Conservation (phyloP, 2,888 invertebrate genomes). For the Dasysyrphus tricinctus region DNA sequence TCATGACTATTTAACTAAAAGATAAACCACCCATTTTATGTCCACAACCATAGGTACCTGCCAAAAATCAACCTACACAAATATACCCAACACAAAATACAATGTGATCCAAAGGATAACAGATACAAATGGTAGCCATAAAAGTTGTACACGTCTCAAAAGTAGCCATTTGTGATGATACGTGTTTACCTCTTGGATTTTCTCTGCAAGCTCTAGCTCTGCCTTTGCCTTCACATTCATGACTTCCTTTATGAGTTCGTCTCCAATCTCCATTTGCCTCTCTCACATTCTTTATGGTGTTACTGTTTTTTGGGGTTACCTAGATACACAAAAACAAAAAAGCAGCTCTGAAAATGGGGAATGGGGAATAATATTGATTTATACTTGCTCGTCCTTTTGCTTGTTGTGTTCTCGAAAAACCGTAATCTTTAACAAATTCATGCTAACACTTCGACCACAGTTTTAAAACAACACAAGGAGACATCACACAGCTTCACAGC, state of each 20-base stretch:
- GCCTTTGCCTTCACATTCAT: constrained; percentile 55
- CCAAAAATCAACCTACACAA: constrained; percentile 65
- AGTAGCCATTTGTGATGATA: constrained; percentile 75
- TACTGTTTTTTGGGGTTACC: constrained; percentile 30
- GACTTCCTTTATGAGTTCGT: constrained; percentile 67
- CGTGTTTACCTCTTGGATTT: constrained; percentile 74
- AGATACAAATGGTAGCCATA: constrained; percentile 73
- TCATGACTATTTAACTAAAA: constrained; percentile 74
- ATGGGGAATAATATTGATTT: constrained; percentile 70
- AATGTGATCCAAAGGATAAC: constrained; percentile 72
- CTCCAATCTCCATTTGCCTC: constrained; percentile 42
- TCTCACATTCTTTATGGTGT: constrained; percentile 20
- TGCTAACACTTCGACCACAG: constrained; percentile 60
- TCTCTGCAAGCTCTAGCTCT: constrained; percentile 23
- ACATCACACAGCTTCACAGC: constrained; percentile 16
- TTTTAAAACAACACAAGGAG: constrained; percentile 32
- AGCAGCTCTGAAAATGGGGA: background rate
- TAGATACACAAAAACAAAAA: constrained; percentile 2
- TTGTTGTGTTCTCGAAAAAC: constrained; percentile 54
- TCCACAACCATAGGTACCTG: constrained; percentile 70
- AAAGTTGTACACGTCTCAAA: constrained; percentile 73
- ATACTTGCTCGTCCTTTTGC: constrained; percentile 69
- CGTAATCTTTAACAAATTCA: constrained; percentile 69
- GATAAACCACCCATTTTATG: constrained; percentile 74
- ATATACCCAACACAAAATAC: constrained; percentile 46